Evolutionary conservation across 2,113 vertebrate species (phyloP).

Genomic region (Hemichromis elongatus): DNA sequence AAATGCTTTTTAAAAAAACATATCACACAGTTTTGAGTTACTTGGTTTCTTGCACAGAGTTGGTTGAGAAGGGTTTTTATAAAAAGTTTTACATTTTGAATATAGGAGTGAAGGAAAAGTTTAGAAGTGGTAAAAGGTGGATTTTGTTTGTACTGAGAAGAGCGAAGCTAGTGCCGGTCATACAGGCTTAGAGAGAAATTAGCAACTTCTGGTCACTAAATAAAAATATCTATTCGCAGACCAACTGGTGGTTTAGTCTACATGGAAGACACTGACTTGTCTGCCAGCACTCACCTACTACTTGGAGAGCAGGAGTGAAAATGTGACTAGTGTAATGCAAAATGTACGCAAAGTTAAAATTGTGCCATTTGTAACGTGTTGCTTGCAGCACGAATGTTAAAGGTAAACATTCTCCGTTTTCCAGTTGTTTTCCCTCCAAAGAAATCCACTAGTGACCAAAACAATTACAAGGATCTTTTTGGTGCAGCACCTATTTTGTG

Average conservation of each 20-base stretch:
- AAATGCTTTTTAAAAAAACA: background rate
- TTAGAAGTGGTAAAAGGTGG: background rate
- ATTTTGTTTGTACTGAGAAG: background rate
- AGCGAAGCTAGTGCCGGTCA: background rate
- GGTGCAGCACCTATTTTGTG: background rate
- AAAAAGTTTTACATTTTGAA: too few species aligned
- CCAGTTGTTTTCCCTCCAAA: background rate
- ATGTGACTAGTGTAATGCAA: background rate
- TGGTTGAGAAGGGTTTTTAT: background rate
- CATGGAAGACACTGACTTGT: background rate
- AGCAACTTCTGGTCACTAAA: rapidly evolving
- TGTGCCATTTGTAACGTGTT: background rate
- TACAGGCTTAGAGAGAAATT: background rate
- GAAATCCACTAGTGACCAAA: background rate
- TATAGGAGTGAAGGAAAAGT: background rate
- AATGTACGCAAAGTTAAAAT: background rate
- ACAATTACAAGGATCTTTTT: background rate
- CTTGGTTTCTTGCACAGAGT: background rate
- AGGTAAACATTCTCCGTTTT: background rate
- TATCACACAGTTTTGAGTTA: background rate
- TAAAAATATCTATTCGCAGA: background rate
- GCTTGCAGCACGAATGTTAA: background rate
- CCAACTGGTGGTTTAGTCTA: background rate
- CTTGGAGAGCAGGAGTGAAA: background rate
- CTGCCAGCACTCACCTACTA: background rate